Conservation (phyloP, 2,797 vertebrate genomes). For the Pantherophis alleghaniensis region DNA sequence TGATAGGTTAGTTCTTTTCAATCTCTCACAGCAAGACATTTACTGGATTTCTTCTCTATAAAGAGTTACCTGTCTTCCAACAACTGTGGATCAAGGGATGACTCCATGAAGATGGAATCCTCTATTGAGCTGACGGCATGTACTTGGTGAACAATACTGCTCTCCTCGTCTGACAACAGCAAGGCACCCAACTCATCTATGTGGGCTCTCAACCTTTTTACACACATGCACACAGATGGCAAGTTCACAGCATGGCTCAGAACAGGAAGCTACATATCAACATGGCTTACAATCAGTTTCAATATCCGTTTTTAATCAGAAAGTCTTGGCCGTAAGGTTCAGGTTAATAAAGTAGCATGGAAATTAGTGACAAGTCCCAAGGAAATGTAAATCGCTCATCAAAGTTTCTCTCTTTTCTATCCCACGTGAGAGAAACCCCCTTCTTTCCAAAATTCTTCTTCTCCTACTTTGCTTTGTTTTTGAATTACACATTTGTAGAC, state of each 20-base stretch:
- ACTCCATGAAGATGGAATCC: slow-evolving; percentile 88
- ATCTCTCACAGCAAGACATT: slow-evolving; percentile 35
- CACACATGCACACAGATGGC: slow-evolving; percentile 74
- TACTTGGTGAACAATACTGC: slow-evolving; percentile 84
- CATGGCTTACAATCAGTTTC: slow-evolving; percentile 29
- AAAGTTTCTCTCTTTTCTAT: neutral
- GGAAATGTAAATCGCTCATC: neutral
- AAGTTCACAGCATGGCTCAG: slow-evolving; percentile 69
- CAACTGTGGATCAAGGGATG: slow-evolving; percentile 76
- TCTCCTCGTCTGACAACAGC: slow-evolving; percentile 81
- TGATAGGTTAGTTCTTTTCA: slow-evolving; percentile 68
- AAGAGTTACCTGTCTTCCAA: slow-evolving; percentile 83
- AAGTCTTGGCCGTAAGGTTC: slow-evolving; percentile 20
- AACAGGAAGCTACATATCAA: slow-evolving; percentile 59
- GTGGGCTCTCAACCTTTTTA: slow-evolving; percentile 79
- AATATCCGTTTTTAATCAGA: slow-evolving; percentile 27
- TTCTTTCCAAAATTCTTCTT: neutral
- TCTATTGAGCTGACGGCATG: slow-evolving; percentile 80
- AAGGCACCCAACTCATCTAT: slow-evolving; percentile 78
- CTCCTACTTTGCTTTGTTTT: neutral
- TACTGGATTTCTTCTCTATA: slow-evolving; percentile 42
- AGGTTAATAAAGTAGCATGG: slow-evolving; percentile 45
- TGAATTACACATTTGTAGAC: neutral
- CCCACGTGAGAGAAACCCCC: neutral
- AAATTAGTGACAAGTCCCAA: slow-evolving; percentile 8